Percentiles rank a stretch among this genome's conserved stretches.
Conservation (phyloP, 2,888 invertebrate species). For the Tribolium freemani region DNA sequence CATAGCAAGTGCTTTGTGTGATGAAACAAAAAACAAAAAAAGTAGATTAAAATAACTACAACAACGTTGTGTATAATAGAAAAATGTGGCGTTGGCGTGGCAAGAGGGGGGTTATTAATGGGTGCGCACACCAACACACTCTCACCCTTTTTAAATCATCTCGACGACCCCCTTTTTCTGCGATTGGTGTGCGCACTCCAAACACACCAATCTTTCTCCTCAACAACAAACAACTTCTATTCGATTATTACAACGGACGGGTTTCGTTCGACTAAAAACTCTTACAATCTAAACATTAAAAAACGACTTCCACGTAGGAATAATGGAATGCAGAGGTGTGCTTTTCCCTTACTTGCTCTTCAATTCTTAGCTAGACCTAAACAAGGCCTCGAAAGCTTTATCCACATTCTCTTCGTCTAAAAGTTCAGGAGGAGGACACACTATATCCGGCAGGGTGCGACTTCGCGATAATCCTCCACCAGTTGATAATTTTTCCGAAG, state of each 20-base stretch:
- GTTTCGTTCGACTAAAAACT: conserved; percentile 42
- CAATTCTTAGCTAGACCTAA: conserved; percentile 67
- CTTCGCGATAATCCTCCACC: conserved; percentile 75
- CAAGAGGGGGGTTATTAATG: conserved; percentile 54
- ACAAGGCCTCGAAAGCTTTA: conserved; percentile 89
- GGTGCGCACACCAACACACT: conserved; percentile 67
- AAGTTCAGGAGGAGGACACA: conserved; percentile 74
- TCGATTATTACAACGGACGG: conserved; percentile 32
- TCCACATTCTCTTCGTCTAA: conserved; percentile 87
- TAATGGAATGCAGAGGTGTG: conserved; percentile 37
- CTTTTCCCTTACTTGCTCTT: conserved; percentile 22
- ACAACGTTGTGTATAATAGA: too few species aligned
- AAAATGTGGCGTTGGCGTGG: conserved; percentile 37
- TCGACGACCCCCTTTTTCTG: conserved; percentile 31
- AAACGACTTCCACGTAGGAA: conserved; percentile 34
- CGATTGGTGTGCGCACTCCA: conserved; percentile 61
- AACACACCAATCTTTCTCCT: conserved; percentile 54
- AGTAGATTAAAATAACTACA: not conserved
- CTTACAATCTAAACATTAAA: conserved; percentile 41
- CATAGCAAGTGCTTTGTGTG: conserved; percentile 49
- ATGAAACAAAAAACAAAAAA: conserved; percentile 10
- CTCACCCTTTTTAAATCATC: conserved; percentile 48
- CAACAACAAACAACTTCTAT: conserved; percentile 46
- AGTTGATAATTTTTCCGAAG: conserved; percentile 70
- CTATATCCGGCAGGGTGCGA: conserved; percentile 82